Base-by-base conservation (phyloP, 2,113 vertebrate species). In the Protobothrops mucrosquamatus region DNA sequence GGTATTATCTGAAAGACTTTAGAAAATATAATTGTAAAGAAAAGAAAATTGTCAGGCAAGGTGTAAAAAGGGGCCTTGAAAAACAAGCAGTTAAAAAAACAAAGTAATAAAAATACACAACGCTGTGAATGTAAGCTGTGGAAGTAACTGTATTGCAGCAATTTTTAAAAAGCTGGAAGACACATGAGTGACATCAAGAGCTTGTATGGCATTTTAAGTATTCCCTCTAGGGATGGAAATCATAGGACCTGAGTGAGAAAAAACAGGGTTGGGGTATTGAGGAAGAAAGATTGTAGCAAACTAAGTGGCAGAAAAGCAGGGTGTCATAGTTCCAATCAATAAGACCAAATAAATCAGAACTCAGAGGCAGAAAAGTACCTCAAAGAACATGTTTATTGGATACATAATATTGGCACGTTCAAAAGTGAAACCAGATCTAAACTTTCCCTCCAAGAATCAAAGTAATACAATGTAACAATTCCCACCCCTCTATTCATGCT, bases 41-140 rank as follows among this genome's bases (percentile, higher is more conserved):
- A 93, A 93, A 23, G 46, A 52, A 86, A 39, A 51, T 59, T 93
- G 20, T 93, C 88, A 93, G 22, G 59, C 88, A 51, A 85, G 43
- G 51, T 61, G 22, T 48, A 86, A 90, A 90, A 86, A 86, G 22
- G 87, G 23, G 24, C 34, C 10, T 39, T 34, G 55, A 61, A 85
- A 61, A 86, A 93, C 24, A 34, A 34, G 24, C 39, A 69, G 69
- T 12, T 85, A 89, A 85, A 89, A 92, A 89, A 43, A 51, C 18
- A 59, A 85, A 64, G 43, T 61, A 90, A 90, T 93, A 52, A 29
- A 93, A 90, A 8, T 69, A 39, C 26, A 81, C 7, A 81, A 55
- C 55, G n/a, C 26, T 15, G 39, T 15, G 22, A 81, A 43, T 43
- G 34, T 20, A 81, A 81, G 18, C 18, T 1, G 24, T 57, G 54